Evolutionary conservation across 2,797 vertebrate genomes (phyloP).

Genomic region (Apodemus agrarius): DNA sequence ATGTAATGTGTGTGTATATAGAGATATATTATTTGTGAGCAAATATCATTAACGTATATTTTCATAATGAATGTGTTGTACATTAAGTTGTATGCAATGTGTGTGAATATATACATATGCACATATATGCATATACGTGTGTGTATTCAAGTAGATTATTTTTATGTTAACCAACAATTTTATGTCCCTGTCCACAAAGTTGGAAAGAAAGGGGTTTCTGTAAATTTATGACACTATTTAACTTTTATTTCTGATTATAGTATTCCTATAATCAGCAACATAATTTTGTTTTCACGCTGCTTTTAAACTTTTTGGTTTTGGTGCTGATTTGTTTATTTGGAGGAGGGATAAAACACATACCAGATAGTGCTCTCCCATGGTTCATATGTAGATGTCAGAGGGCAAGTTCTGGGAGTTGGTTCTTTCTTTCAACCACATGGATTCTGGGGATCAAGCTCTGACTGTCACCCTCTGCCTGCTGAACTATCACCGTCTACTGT

Average conservation of each 20-base stretch:
- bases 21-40: background rate
- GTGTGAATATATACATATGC: background rate
- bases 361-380: no score
- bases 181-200: slow-evolving; percentile 5
- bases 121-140: background rate
- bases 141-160: background rate
- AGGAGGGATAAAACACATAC: no score
- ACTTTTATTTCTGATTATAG: slow-evolving; percentile 4
- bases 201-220: background rate
- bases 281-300: background rate
- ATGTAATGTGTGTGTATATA: background rate
- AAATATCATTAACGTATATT: background rate
- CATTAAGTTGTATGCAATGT: background rate
- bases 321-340: background rate
- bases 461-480: no score
- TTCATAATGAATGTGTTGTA: background rate
- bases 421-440: background rate
- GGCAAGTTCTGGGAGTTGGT: background rate
- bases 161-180: background rate
- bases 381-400: background rate
- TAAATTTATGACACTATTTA: background rate
- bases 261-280: background rate
- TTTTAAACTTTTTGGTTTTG: background rate
- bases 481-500: no score
- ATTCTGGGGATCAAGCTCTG: background rate